Conservation (phyloP, 2,797 vertebrate genomes). For the Parambassis ranga region DNA sequence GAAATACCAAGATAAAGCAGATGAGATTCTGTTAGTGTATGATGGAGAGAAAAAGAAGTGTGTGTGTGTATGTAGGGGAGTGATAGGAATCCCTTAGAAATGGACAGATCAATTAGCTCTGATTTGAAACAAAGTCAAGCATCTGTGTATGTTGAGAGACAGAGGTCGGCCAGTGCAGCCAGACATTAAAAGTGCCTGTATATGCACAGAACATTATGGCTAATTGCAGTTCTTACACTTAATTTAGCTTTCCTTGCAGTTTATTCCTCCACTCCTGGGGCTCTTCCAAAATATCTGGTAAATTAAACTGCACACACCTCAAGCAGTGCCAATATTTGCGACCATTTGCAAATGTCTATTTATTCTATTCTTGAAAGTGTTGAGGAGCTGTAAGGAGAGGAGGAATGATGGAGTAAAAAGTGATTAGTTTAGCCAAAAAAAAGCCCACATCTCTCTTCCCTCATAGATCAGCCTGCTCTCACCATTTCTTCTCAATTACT, state of each 20-base stretch:
- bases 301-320: constrained; percentile 61
- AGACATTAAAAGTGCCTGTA: constrained; percentile 7
- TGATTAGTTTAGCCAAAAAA: constrained; percentile 48
- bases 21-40: constrained; percentile 44
- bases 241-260: constrained; percentile 52
- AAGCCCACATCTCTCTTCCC: constrained; percentile 39
- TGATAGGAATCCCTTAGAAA: constrained; percentile 18
- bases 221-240: constrained; percentile 55
- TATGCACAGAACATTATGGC: constrained; percentile 27
- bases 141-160: background rate
- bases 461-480: constrained; percentile 57
- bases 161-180: background rate
- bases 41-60: constrained; percentile 1
- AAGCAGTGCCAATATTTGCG: constrained; percentile 66
- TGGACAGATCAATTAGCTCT: constrained; percentile 21
- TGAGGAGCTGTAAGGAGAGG: constrained; percentile 42
- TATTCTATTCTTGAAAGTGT: constrained; percentile 64
- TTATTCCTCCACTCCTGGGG: constrained; percentile 42
- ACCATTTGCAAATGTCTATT: constrained; percentile 71
- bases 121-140: constrained; percentile 28
- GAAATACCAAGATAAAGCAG: constrained; percentile 47
- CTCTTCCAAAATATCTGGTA: constrained; percentile 54
- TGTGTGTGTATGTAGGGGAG: background rate
- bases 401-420: constrained; percentile 38
- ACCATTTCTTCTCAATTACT: constrained; percentile 74